These are phyloP conservation scores for Darevskia nairensis DNA, from an alignment of 2,797 vertebrate genomes.

Conservation along the genomic window DNA sequence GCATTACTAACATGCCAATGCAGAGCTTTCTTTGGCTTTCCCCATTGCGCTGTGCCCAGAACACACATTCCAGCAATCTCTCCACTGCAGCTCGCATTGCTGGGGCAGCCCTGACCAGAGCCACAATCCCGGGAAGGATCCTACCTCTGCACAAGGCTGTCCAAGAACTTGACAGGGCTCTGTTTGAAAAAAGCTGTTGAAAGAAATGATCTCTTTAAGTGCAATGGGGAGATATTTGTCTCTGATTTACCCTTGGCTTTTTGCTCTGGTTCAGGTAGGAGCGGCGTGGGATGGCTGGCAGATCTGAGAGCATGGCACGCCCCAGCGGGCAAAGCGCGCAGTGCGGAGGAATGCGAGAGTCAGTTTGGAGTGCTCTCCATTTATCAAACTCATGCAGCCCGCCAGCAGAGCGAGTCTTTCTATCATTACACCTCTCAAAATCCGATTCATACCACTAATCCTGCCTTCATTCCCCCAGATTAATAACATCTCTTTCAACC, in stretches of 20 bases:
- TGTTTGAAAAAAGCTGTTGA: slow-evolving; percentile 79
- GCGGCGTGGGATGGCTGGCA: slow-evolving; percentile 84
- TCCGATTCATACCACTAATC: slow-evolving; percentile 99
- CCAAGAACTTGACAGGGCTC: slow-evolving; percentile 76
- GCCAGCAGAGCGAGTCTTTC: slow-evolving; percentile 99
- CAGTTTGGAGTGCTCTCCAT: slow-evolving; percentile 95
- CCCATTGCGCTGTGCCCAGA: neutral
- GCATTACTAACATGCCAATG: neutral
- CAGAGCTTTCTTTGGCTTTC: neutral
- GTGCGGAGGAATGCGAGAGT: slow-evolving; percentile 86
- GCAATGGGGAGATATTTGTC: slow-evolving; percentile 83
- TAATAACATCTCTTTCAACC: slow-evolving; percentile 99
- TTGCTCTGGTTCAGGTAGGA: slow-evolving; percentile 87
- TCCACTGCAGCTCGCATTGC: slow-evolving; percentile 15
- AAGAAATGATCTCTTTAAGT: slow-evolving; percentile 86
- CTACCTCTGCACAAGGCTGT: slow-evolving; percentile 65
- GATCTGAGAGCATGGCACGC: slow-evolving; percentile 89
- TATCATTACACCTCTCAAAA: slow-evolving; percentile 99
- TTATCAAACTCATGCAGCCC: slow-evolving; percentile 99
- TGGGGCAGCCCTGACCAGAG: slow-evolving; percentile 21
- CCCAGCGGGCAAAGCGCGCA: slow-evolving; percentile 87
- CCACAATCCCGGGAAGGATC: slow-evolving; percentile 57
- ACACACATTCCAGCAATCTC: slow-evolving; percentile 15
- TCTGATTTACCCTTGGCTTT: slow-evolving; percentile 87
- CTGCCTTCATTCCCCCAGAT: slow-evolving; percentile 99